These are phyloP conservation scores for Yponomeuta evonymella DNA, from an alignment of 2,888 invertebrate species.

Conservation along the genomic window DNA sequence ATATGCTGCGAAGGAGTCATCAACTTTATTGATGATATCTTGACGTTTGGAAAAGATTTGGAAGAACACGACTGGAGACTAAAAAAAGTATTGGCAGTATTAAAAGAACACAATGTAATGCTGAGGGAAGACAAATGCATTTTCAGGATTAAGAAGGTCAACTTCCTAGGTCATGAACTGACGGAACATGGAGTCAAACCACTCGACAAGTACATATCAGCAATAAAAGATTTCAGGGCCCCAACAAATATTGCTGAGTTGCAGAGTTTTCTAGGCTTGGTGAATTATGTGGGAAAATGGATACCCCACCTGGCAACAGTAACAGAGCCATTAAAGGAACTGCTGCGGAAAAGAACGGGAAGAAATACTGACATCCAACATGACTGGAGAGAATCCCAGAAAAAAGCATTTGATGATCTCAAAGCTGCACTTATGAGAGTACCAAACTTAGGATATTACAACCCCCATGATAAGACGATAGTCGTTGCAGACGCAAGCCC, in stretches of 20 bases:
- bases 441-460: conserved; percentile 13
- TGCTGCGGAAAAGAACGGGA: background rate
- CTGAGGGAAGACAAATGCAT: conserved; percentile 11
- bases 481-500: conserved; percentile 22
- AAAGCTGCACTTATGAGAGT: conserved; percentile 12
- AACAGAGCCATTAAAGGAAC: background rate
- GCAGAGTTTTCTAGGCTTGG: conserved; percentile 18
- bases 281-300: conserved; percentile 15
- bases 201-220: conserved; percentile 17
- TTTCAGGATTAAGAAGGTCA: background rate
- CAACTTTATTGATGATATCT: conserved; percentile 19
- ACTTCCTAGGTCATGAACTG: conserved; percentile 19
- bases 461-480: conserved; percentile 13
- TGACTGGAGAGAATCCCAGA: conserved; percentile 6
- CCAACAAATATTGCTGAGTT: conserved; percentile 16
- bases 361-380: conserved; percentile 11
- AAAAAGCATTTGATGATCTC: conserved; percentile 12
- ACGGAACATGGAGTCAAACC: conserved; percentile 16
- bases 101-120: conserved; percentile 11
- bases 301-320: conserved; percentile 2
- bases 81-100: conserved; percentile 11
- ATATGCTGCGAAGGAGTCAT: conserved; percentile 19
- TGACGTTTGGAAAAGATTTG: background rate
- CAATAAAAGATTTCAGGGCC: conserved; percentile 12
- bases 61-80: conserved; percentile 16